These are phyloP conservation scores for Alligator mississippiensis DNA, from an alignment of 2,113 vertebrate species.

Conservation along the genomic window DNA sequence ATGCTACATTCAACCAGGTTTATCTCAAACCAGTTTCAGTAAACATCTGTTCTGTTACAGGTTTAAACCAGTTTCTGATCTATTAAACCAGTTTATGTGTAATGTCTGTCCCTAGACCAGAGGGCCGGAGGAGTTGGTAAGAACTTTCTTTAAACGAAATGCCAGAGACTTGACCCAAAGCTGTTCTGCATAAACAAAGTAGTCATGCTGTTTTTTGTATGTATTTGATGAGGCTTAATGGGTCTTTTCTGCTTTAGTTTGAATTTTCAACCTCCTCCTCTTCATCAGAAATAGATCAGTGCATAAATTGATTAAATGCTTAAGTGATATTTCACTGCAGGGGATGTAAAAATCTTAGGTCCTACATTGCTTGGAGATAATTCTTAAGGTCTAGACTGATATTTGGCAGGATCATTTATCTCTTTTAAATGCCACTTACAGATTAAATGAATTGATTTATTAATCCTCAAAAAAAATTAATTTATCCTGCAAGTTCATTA, in stretches of 20 bases:
- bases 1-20: no score
- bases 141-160: slow-evolving; percentile 67
- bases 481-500: background rate
- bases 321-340: background rate
- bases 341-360: background rate
- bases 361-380: background rate
- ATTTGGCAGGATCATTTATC: rapidly evolving
- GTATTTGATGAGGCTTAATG: background rate
- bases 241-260: slow-evolving; percentile 16
- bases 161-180: slow-evolving; percentile 54
- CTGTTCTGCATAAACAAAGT: slow-evolving; percentile 29
- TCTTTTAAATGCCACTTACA: background rate
- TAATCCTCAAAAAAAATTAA: background rate
- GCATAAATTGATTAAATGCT: background rate
- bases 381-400: background rate
- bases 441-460: background rate
- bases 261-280: background rate
- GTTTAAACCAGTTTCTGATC: no score
- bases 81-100: no score
- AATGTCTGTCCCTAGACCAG: background rate
- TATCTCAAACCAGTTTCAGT: no score
- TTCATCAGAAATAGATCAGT: background rate
- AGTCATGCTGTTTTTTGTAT: slow-evolving; percentile 29
- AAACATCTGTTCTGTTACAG: no score
- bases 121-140: slow-evolving; percentile 60